A percentile compares a stretch with the other conserved stretches of the same genome.
phyloP scores from a whole-genome alignment of 1,140 invertebrate species.

The Eubasilissa regina region DNA sequence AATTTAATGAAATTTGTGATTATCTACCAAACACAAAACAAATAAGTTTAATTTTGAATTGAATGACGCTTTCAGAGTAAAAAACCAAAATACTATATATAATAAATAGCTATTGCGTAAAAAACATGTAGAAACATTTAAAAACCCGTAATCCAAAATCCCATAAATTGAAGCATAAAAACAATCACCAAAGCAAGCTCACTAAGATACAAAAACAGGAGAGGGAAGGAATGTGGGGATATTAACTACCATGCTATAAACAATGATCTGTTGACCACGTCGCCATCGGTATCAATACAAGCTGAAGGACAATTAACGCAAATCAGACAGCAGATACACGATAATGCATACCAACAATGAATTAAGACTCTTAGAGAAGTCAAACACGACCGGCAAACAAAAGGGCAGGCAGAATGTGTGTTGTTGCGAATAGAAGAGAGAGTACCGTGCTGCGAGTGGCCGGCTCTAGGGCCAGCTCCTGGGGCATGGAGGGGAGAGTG shows the following conservation, averaged over 20 bases:
- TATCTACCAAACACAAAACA: too few relatives aligned
- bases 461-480: conserved; percentile 68
- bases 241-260: conserved; percentile 52
- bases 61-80: too few relatives aligned
- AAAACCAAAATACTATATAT: too few relatives aligned
- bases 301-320: conserved; percentile 17
- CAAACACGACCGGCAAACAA: conserved; percentile 35
- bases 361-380: conserved; percentile 6
- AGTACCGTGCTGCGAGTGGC: conserved; percentile 72
- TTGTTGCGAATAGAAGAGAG: conserved; percentile 75
- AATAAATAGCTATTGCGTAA: too few relatives aligned
- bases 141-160: too few relatives aligned
- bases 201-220: conserved; percentile 41
- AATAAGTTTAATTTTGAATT: too few relatives aligned
- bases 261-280: conserved; percentile 1
- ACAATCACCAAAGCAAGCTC: conserved; percentile 57
- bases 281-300: conserved; percentile 17
- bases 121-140: too few relatives aligned
- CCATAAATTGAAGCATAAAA: conserved; percentile 42
- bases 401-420: conserved; percentile 61
- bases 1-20: too few relatives aligned
- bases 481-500: conserved; percentile 84
- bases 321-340: conserved; percentile 33
- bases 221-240: conserved; percentile 12
- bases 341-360: conserved; percentile 41